phyloP scores from a whole-genome alignment of 2,797 vertebrate genomes.

The Cirrhinus mrigala region DNA sequence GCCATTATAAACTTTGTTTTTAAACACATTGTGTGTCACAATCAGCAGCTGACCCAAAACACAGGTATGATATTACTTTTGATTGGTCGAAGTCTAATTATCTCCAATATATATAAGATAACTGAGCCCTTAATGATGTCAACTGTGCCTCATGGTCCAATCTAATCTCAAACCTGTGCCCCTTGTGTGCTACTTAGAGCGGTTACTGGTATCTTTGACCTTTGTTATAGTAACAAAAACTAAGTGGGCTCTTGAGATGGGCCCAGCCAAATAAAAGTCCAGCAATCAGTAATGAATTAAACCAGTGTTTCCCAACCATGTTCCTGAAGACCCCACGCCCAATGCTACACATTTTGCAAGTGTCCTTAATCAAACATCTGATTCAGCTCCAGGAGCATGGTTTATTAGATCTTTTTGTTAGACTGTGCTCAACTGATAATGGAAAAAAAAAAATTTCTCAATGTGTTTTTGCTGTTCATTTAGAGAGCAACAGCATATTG shows the following conservation, averaged over 20 bases:
- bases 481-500: no score
- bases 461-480: no score
- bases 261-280: neutral
- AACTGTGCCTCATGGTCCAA: neutral
- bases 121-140: neutral
- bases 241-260: neutral
- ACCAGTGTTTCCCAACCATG: neutral
- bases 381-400: neutral
- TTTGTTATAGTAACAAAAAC: constrained; percentile 1
- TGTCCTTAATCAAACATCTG: no score
- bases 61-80: neutral
- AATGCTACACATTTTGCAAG: no score
- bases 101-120: neutral
- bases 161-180: neutral
- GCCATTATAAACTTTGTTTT: neutral
- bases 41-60: neutral
- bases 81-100: constrained; percentile 4
- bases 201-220: neutral
- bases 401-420: no score
- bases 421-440: no score
- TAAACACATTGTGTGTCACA: neutral
- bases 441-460: no score
- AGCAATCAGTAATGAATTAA: neutral
- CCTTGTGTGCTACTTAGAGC: neutral
- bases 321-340: no score